These are phyloP conservation scores for Capromys pilorides DNA, from an alignment of 2,797 vertebrate species.

Conservation along the genomic window DNA sequence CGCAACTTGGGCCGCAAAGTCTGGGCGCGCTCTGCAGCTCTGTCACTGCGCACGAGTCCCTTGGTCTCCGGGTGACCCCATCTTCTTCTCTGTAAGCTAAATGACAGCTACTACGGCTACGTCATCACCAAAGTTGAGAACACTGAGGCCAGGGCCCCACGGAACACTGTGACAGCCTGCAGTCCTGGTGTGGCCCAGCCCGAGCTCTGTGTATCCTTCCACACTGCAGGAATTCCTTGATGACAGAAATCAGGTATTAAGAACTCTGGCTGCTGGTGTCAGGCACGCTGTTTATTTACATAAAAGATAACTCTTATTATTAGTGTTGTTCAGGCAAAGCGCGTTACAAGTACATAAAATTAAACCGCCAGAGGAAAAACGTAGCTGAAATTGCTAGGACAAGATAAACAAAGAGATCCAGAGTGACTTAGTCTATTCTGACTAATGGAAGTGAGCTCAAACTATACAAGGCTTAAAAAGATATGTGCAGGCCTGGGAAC, in stretches of 20 bases:
- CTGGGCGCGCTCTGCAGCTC: neutral
- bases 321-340: neutral
- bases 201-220: neutral
- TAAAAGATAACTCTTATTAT: neutral
- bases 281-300: neutral
- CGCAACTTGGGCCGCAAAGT: neutral
- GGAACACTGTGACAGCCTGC: neutral
- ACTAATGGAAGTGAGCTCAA: constrained; percentile 22
- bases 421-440: neutral
- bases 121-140: neutral
- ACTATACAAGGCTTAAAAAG: constrained; percentile 7
- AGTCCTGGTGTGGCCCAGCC: neutral
- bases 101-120: neutral
- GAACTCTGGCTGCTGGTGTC: neutral
- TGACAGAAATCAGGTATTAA: constrained; percentile 14
- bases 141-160: neutral
- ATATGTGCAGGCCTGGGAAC: neutral
- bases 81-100: neutral
- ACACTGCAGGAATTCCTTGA: neutral
- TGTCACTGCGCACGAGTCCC: neutral
- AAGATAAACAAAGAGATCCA: constrained; percentile 28
- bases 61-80: neutral
- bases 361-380: neutral
- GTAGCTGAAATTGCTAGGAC: neutral
- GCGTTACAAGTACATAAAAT: neutral